Conservation (phyloP, 1,140 invertebrate genomes). For the Piezodorus guildinii region DNA sequence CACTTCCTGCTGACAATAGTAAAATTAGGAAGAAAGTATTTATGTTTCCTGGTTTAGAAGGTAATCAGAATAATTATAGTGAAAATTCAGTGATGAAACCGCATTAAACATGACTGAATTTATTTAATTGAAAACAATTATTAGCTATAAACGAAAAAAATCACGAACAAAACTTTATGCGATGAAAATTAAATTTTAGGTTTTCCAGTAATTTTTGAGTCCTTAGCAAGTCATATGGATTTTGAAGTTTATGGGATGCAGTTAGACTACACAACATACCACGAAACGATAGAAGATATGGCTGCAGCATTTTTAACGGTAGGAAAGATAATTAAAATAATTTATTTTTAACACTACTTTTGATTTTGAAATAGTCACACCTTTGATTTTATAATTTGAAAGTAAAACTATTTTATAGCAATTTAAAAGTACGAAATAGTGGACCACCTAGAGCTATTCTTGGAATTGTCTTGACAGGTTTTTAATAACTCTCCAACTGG, state of each 20-base stretch:
- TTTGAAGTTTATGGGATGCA: constrained; percentile 56
- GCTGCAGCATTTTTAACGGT: constrained; percentile 35
- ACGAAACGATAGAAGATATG: constrained; percentile 29
- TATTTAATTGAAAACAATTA: neutral
- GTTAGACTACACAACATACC: constrained; percentile 34
- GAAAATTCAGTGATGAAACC: neutral
- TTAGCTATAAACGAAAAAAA: neutral
- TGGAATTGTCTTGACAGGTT: no score
- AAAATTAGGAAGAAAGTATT: constrained; percentile 39
- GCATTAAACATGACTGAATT: neutral
- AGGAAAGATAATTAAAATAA: no score
- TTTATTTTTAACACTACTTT: no score
- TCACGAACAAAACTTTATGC: neutral
- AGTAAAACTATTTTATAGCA: no score
- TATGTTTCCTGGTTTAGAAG: constrained; percentile 69
- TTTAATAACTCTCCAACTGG: no score
- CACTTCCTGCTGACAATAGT: neutral
- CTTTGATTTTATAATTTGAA: no score
- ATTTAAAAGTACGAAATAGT: no score
- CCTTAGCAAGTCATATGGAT: constrained; percentile 44
- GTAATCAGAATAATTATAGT: constrained; percentile 24
- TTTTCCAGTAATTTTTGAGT: constrained; percentile 43
- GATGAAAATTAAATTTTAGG: constrained; percentile 18
- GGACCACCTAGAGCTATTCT: no score
- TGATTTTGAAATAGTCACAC: no score